phyloP scores from a whole-genome alignment of 2,888 invertebrate genomes.

The Lasioglossum vierecki region DNA sequence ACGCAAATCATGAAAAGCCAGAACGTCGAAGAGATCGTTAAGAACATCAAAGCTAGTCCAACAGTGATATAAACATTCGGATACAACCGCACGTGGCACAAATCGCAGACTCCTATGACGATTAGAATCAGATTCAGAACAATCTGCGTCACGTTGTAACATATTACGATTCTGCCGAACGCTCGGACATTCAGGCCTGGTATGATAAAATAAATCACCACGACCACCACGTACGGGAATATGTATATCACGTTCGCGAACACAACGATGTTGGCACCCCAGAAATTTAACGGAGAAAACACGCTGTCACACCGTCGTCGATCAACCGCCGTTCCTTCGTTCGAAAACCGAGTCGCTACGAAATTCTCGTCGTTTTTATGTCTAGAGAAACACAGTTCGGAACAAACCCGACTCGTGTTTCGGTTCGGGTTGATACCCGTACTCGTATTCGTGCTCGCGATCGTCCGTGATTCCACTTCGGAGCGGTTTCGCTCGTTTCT shows the following conservation, averaged over 20 bases:
- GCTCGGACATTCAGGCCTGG: conserved; percentile 70
- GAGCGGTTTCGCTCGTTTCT: no score
- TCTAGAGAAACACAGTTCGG: neutral
- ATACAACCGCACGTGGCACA: conserved; percentile 70
- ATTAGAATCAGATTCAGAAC: conserved; percentile 68
- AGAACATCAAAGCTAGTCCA: conserved; percentile 73
- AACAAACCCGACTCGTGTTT: neutral
- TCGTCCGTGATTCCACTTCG: no score
- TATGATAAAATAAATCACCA: conserved; percentile 67
- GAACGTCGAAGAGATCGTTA: conserved; percentile 71
- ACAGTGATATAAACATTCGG: conserved; percentile 54
- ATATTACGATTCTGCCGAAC: conserved; percentile 74
- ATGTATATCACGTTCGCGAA: conserved; percentile 77
- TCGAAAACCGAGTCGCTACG: neutral
- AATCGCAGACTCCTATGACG: conserved; percentile 64
- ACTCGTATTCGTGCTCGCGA: neutral
- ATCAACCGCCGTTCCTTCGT: conserved; percentile 22
- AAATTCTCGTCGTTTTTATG: neutral
- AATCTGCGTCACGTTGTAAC: conserved; percentile 72
- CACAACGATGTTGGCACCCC: conserved; percentile 75
- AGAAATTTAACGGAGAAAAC: conserved; percentile 70
- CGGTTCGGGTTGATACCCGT: no score
- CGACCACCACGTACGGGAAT: conserved; percentile 72
- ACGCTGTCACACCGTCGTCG: conserved; percentile 67
- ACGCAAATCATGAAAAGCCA: conserved; percentile 79